Evolutionary conservation across 2,888 invertebrate genomes (phyloP).

Genomic region (Tetragonula carbonaria): DNA sequence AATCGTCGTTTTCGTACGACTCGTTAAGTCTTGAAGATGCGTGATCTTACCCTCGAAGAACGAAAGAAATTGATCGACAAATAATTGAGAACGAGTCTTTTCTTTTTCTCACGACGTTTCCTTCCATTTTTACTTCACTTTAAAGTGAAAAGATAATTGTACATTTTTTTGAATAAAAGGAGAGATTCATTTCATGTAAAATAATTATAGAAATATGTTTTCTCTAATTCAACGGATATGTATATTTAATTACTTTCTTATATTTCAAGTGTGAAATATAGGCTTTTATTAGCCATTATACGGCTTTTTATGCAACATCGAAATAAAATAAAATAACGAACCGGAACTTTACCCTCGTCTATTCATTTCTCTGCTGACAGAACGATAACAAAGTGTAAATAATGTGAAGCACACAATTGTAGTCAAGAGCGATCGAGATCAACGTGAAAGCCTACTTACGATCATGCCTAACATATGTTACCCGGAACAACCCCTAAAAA

Average conservation of each 20-base stretch:
- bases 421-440: neutral
- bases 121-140: neutral
- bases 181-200: neutral
- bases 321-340: no score
- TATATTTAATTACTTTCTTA: no score
- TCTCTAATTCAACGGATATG: no score
- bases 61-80: neutral
- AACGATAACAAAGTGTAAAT: neutral
- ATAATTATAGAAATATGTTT: no score
- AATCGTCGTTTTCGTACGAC: neutral
- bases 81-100: slow-evolving; percentile 1
- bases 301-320: no score
- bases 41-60: neutral
- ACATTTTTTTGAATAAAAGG: neutral
- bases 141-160: neutral
- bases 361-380: neutral
- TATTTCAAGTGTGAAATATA: no score
- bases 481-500: neutral
- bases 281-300: no score
- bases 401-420: neutral
- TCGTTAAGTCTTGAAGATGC: neutral
- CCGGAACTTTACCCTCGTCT: neutral
- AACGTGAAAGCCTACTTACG: neutral
- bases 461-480: neutral
- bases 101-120: neutral